Evolutionary conservation across 2,113 vertebrate species (phyloP).

Genomic region (Alces alces): DNA sequence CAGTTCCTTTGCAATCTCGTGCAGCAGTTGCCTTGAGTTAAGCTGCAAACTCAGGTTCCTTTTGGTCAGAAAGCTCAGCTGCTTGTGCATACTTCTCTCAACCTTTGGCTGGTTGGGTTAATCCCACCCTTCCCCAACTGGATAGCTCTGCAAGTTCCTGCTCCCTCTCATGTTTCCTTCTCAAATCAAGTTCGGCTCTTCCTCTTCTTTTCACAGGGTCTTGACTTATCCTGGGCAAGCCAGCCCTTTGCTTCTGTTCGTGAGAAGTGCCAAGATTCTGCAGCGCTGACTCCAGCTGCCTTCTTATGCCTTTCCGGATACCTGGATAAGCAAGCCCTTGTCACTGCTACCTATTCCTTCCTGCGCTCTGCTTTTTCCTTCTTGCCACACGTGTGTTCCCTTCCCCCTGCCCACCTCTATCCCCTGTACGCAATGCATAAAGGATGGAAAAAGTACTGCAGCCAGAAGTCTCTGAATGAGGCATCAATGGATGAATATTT

Average conservation of each 20-base stretch:
- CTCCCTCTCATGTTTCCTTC: slow-evolving; percentile 55
- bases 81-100: slow-evolving; percentile 32
- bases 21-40: slow-evolving; percentile 48
- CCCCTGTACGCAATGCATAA: slow-evolving; percentile 87
- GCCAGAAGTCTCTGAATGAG: slow-evolving; percentile 82
- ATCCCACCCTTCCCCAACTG: slow-evolving; percentile 16
- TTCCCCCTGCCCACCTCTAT: slow-evolving; percentile 73
- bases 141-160: background rate
- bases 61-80: slow-evolving; percentile 40
- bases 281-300: slow-evolving; percentile 47
- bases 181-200: slow-evolving; percentile 34
- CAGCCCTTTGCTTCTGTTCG: slow-evolving; percentile 56
- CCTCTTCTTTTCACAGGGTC: slow-evolving; percentile 64
- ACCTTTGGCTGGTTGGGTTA: slow-evolving; percentile 28
- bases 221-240: slow-evolving; percentile 8
- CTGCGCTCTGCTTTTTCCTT: slow-evolving; percentile 69
- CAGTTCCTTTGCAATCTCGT: background rate
- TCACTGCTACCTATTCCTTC: slow-evolving; percentile 13
- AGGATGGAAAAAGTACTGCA: slow-evolving; percentile 91
- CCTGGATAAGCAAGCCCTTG: slow-evolving; percentile 61
- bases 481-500: slow-evolving; percentile 97
- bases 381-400: slow-evolving; percentile 74
- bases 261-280: slow-evolving; percentile 51
- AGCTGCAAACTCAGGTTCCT: background rate
- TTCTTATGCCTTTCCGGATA: slow-evolving; percentile 52